phyloP scores from a whole-genome alignment of 2,888 invertebrate genomes.

The Aleiodes leptofemur region DNA sequence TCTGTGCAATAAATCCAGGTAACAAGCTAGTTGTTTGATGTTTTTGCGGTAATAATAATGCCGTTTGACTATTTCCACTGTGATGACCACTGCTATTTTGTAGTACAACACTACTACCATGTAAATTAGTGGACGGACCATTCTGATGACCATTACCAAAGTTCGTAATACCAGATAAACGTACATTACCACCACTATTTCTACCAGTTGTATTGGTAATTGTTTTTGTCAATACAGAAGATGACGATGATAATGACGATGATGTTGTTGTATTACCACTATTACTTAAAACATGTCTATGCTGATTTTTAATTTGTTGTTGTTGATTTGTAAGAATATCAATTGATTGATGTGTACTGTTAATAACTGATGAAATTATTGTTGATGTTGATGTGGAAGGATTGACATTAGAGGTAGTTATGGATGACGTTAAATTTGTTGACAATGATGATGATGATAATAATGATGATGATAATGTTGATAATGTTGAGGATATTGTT shows the following conservation, averaged over 20 bases:
- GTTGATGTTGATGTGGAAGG: conserved; percentile 50
- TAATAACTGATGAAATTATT: conserved; percentile 12
- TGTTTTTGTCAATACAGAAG: conserved; percentile 48
- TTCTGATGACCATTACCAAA: conserved; percentile 73
- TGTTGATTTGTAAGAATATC: conserved; percentile 56
- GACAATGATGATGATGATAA: conserved; percentile 28
- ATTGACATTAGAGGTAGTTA: conserved; percentile 49
- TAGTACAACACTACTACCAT: conserved; percentile 49
- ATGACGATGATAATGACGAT: no score
- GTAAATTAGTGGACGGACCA: conserved; percentile 64
- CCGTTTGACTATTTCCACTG: conserved; percentile 66
- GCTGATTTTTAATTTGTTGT: conserved; percentile 62
- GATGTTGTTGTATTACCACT: conserved; percentile 43
- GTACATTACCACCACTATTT: conserved; percentile 58
- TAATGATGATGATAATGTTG: conserved; percentile 30
- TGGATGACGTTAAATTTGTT: conserved; percentile 33
- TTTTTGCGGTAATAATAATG: conserved; percentile 71
- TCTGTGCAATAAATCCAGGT: conserved; percentile 70
- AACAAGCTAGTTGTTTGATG: conserved; percentile 71
- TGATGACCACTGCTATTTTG: conserved; percentile 46
- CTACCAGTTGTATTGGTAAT: conserved; percentile 64
- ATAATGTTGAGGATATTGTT: conserved; percentile 54
- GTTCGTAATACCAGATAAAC: conserved; percentile 60
- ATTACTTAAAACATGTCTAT: conserved; percentile 67
- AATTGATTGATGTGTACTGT: conserved; percentile 37